These are phyloP conservation scores for Argyra leucocephala DNA, from an alignment of 2,888 invertebrate genomes.

Conservation along the genomic window DNA sequence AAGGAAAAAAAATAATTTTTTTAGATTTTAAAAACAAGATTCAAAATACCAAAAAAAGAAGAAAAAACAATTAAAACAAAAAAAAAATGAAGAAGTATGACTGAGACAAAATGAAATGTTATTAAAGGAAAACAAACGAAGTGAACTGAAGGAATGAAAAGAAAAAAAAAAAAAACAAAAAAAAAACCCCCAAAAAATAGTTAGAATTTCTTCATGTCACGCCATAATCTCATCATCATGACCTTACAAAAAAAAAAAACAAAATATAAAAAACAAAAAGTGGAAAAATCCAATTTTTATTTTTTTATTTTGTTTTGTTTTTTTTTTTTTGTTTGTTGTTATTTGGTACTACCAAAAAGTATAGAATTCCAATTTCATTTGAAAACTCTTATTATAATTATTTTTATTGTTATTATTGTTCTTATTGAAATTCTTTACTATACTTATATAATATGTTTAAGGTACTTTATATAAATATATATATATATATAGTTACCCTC, in stretches of 20 bases:
- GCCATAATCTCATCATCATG: slow-evolving; percentile 9
- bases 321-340: neutral
- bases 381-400: neutral
- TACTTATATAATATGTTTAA: too few relatives aligned
- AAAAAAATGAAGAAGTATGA: too few relatives aligned
- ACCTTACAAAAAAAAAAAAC: slow-evolving; percentile 7
- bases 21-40: too few relatives aligned
- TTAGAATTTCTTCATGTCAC: slow-evolving; percentile 7
- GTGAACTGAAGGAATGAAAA: neutral
- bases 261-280: neutral
- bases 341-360: neutral
- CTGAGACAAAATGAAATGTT: neutral
- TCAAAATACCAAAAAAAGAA: too few relatives aligned
- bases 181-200: neutral
- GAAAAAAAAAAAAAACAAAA: neutral
- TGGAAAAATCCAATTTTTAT: neutral
- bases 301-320: neutral
- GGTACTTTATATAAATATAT: too few relatives aligned
- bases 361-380: neutral
- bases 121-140: neutral
- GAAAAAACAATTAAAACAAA: too few relatives aligned
- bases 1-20: too few relatives aligned
- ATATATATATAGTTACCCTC: too few relatives aligned
- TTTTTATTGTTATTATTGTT: neutral
- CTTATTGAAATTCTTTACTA: too few relatives aligned